Base-by-base conservation (phyloP, 2,797 vertebrate genomes). In the Clarias pachynema region DNA sequence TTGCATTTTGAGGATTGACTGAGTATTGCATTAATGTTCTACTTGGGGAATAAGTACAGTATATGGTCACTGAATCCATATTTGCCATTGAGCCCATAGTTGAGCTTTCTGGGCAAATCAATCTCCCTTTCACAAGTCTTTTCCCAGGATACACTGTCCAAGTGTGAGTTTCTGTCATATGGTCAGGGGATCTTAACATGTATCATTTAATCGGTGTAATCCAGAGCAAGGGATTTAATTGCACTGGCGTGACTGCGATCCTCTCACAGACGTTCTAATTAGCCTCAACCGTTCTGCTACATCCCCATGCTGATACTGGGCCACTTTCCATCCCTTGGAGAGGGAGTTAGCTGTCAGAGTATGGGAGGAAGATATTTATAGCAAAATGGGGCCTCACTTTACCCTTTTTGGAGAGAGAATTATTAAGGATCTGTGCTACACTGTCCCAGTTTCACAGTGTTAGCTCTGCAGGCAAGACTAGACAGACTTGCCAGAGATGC, bases 321-420 rank as follows among this genome's bases (percentile, higher is more conserved):
- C 94, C 95, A 96, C 91, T 85, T 93, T 91, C 91, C 31, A 93
- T 93, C 93, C 95, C 96, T 95, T 89, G 69, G 96, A 95, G 95
- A 95, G 94, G 91, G 92, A 93, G 93, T 89, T 93, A 90, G 92
- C 94, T 90, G 89, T 92, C 91, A 94, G 94, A 92, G 93, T 91
- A 91, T 91, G 93, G 93, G 94, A 92, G 92, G 91, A 91, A 93
- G 93, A 92, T 96, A 96, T 96, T 95, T 95, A 94, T 96, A 96
- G 95, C 95, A 94, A 91, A 96, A 95, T 93, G 92, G 95, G 95
- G 95, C 94, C 95, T 95, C 93, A 94, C 94, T 94, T 95, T 93
- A 95, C 92, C 93, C 93, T 93, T 95, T 95, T 95, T 94, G 93
- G 95, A 94, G 94, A 94, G 93, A 94, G 95, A 94, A 94, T 94